Evolutionary conservation across 2,113 vertebrate species (phyloP), one percentile per base, ranked within the genome.

Genomic region (Daphoenositta chrysoptera): DNA sequence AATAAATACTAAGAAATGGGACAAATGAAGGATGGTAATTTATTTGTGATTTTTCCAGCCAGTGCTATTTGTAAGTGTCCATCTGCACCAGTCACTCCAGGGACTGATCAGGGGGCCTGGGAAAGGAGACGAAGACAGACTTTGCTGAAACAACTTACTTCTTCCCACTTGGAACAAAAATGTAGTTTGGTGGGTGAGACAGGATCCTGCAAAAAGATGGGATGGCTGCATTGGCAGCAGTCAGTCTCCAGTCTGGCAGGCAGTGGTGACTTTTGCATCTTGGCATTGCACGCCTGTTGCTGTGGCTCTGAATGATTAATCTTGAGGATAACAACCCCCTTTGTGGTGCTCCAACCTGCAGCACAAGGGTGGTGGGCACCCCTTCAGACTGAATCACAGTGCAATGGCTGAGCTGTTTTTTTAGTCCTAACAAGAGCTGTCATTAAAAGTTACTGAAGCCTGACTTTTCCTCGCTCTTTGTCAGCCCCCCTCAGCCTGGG

Each of bases 371-470:
- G 78, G 96, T 66, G 95, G 95, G 68, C 50, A 85, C 60, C 81
- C 95, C 92, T 96, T 97, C 97, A 96, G 82, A 98, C 93, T 90
- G 95, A 95, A 93, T 97, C 98, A 96, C 98, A 98, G 97, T 88
- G 75, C 45, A 83, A 97, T 44, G 90, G 96, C 97, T 93, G 95
- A 94, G 94, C 93, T 98, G 98, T 97, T 98, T 97, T 98, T 98
- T 97, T 98, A 99, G 98, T 98, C 98, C 97, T 98, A 98, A 99
- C 97, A 76, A 95, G 97, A 97, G 96, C 97, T 97, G 97, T 98
- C 98, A 98, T 98, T 98, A 98, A 98, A 98, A 97, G 97, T 98
- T 98, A 98, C 97, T 98, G 97, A 98, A 98, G 98, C 98, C 98
- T 98, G 96, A 97, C 97, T 97, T 98, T 97, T 97, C 96, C 96